A percentile compares a stretch with the other conserved stretches of the same genome.
Evolutionary conservation across 1,140 invertebrate species (phyloP).

Genomic region (Bombus fervidus): DNA sequence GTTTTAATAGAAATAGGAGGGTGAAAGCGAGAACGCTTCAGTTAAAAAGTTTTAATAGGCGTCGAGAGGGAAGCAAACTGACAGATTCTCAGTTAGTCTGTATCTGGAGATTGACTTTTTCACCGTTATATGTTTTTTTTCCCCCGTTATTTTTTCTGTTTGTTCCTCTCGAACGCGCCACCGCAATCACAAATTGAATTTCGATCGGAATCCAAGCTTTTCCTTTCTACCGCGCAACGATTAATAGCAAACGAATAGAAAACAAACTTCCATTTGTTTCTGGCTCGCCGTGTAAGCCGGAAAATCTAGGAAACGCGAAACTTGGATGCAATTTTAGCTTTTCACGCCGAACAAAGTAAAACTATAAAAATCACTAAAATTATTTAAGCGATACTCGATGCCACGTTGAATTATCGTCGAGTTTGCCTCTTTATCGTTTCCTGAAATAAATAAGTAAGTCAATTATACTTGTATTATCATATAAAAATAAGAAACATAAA

Average conservation of each 20-base stretch:
- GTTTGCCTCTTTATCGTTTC: neutral
- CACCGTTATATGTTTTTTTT: no score
- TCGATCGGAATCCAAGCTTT: neutral
- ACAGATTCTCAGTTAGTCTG: neutral
- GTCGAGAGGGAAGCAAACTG: neutral
- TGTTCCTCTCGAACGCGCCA: neutral
- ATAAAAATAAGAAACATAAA: neutral
- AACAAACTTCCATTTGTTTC: neutral
- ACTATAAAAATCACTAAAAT: no score
- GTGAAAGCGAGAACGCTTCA: neutral
- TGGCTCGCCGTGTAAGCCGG: neutral
- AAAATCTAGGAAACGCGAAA: neutral
- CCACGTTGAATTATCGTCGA: no score
- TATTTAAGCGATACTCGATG: no score
- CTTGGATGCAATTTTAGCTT: no score
- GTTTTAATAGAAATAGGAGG: slow-evolving; percentile 29
- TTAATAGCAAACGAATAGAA: neutral
- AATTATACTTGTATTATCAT: no score
- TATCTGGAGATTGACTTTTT: neutral
- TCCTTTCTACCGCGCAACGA: neutral
- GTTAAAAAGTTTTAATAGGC: slow-evolving; percentile 36
- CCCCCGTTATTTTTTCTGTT: neutral
- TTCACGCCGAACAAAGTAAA: no score
- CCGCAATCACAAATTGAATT: neutral
- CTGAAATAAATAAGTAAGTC: neutral